These are phyloP conservation scores for Lota lota DNA, from an alignment of 2,113 vertebrate genomes.

Conservation along the genomic window DNA sequence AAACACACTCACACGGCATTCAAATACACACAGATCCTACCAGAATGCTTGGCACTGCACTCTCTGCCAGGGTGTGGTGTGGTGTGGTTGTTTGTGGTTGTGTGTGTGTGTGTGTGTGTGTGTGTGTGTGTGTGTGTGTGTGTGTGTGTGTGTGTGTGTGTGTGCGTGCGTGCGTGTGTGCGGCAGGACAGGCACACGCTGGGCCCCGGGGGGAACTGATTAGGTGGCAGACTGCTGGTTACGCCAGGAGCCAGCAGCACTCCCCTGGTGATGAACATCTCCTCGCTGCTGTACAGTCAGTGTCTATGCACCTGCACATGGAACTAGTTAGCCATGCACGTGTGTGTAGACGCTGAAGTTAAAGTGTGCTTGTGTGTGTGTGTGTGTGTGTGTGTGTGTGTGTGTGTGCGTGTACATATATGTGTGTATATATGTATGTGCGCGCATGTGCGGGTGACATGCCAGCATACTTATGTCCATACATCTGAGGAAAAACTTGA, in stretches of 20 bases:
- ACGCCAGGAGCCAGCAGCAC: too few relatives aligned
- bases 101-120: not conserved
- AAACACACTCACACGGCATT: conserved; percentile 4
- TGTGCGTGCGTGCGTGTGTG: not conserved
- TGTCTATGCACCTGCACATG: too few relatives aligned
- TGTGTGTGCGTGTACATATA: not conserved
- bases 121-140: too few relatives aligned
- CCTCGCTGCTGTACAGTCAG: too few relatives aligned
- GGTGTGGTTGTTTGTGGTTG: conserved; percentile 10
- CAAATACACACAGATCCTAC: not conserved
- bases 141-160: too few relatives aligned
- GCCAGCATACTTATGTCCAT: conserved; percentile 13
- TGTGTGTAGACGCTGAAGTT: too few relatives aligned
- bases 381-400: not conserved
- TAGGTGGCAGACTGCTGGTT: conserved; percentile 17
- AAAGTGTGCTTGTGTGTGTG: not conserved
- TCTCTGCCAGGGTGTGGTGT: too few relatives aligned
- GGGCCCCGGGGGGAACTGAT: conserved; percentile 38
- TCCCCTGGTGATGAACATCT: too few relatives aligned
- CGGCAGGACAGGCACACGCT: conserved; percentile 22
- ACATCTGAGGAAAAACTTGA: conserved; percentile 31
- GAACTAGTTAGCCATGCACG: too few relatives aligned
- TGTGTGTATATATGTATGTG: conserved; percentile 13
- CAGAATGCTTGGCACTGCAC: too few relatives aligned
- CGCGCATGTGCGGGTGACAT: conserved; percentile 6